phyloP scores from a whole-genome alignment of 2,888 invertebrate genomes.

The Yponomeuta plumbellus region DNA sequence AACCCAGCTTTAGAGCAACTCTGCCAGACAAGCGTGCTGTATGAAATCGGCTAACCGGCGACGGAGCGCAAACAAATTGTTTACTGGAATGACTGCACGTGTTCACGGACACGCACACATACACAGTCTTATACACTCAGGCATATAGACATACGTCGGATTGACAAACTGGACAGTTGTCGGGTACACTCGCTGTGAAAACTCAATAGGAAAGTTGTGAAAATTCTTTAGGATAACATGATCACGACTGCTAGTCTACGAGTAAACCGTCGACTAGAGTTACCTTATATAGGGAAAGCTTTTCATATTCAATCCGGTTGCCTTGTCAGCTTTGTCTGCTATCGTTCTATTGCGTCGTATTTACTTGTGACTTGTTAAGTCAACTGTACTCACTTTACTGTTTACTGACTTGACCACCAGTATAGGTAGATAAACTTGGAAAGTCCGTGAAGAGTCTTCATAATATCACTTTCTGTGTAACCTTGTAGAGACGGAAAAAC shows the following conservation, averaged over 20 bases:
- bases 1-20: neutral
- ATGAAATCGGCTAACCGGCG: slow-evolving; percentile 30
- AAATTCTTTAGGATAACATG: neutral
- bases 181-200: neutral
- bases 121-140: neutral
- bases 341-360: too few relatives aligned
- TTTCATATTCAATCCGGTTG: too few relatives aligned
- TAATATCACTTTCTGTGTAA: neutral
- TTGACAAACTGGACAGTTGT: slow-evolving; percentile 6
- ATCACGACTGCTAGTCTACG: too few relatives aligned
- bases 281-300: too few relatives aligned
- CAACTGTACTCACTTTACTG: neutral
- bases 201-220: neutral
- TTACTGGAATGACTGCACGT: slow-evolving; percentile 15
- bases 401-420: neutral
- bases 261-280: too few relatives aligned
- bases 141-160: neutral
- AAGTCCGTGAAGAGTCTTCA: neutral
- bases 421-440: neutral
- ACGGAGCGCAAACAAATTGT: slow-evolving; percentile 35
- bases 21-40: neutral
- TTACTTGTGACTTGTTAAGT: neutral
- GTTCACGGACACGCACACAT: slow-evolving; percentile 4
- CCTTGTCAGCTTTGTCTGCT: too few relatives aligned
- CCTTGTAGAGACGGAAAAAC: neutral